Percentiles rank a stretch among this genome's conserved stretches.
Evolutionary conservation across 2,888 invertebrate genomes (phyloP).

Genomic region (Eustalomyia histrio): DNA sequence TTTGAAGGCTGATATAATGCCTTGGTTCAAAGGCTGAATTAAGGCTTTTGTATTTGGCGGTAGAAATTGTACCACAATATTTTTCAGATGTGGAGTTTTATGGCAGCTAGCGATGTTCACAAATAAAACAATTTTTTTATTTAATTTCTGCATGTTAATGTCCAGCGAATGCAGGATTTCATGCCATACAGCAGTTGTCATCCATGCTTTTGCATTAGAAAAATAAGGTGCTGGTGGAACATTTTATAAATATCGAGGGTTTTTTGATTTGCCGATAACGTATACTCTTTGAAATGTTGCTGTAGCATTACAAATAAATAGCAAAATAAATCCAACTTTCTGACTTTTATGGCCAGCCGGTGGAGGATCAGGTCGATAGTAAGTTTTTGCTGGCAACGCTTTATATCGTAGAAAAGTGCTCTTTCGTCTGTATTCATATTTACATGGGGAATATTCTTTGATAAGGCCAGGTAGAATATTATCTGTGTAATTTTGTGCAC

Average conservation of each 20-base stretch:
- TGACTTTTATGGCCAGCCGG: constrained; percentile 34
- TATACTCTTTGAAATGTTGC: no score
- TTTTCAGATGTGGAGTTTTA: constrained; percentile 53
- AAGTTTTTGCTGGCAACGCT: constrained; percentile 58
- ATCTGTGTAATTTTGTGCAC: neutral
- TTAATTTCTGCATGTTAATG: constrained; percentile 51
- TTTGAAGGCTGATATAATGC: constrained; percentile 64
- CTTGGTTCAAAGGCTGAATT: constrained; percentile 61
- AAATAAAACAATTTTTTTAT: constrained; percentile 51
- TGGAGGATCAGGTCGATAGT: constrained; percentile 37
- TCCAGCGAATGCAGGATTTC: no score
- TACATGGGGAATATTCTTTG: constrained; percentile 37
- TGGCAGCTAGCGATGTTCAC: constrained; percentile 62
- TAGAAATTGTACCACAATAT: constrained; percentile 59
- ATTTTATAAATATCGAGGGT: no score
- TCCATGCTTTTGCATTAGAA: no score
- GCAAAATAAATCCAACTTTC: no score
- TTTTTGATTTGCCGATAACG: no score
- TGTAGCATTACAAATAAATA: no score
- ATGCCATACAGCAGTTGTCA: no score
- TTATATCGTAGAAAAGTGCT: constrained; percentile 60
- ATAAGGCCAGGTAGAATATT: constrained; percentile 21
- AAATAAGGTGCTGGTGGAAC: no score
- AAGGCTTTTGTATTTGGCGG: constrained; percentile 61
- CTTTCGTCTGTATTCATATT: constrained; percentile 62